A percentile compares a stretch with the other conserved stretches of the same genome.
Conservation (phyloP, 2,113 vertebrate species). For the Calidris pygmaea region DNA sequence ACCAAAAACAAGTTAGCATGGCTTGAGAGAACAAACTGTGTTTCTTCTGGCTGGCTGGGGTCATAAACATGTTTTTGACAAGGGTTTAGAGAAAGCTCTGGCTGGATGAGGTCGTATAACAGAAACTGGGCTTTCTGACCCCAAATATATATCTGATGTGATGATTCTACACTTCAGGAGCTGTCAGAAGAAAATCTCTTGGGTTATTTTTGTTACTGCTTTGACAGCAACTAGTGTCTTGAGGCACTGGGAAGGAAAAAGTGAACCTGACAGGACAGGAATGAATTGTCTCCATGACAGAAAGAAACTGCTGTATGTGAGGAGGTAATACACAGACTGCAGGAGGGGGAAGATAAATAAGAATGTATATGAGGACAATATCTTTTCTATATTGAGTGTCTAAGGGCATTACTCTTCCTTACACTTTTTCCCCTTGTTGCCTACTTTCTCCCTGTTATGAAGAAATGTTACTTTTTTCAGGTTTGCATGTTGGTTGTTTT, state of each 20-base stretch:
- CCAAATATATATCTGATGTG: slow-evolving; percentile 19
- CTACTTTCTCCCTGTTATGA: not conserved
- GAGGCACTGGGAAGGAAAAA: slow-evolving; percentile 28
- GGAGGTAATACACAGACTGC: not conserved
- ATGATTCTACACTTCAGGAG: slow-evolving; percentile 3
- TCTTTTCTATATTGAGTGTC: slow-evolving; percentile 25
- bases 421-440: not conserved
- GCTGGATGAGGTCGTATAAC: not conserved
- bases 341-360: slow-evolving; percentile 22
- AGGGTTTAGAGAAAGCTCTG: not conserved
- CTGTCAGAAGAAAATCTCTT: slow-evolving; percentile 57
- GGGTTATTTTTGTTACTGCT: slow-evolving; percentile 55
- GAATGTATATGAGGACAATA: not conserved
- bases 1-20: not conserved
- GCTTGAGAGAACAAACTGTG: not conserved
- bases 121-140: slow-evolving; percentile 3
- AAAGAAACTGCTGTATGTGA: not conserved
- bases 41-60: not conserved
- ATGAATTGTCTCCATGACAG: slow-evolving; percentile 36
- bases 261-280: slow-evolving; percentile 37
- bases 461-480: not conserved
- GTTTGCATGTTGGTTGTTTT: not conserved
- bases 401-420: not conserved
- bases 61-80: slow-evolving; percentile 6
- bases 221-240: slow-evolving; percentile 58